phyloP scores from a whole-genome alignment of 1,140 invertebrate species.

The Vollenhovia emeryi region DNA sequence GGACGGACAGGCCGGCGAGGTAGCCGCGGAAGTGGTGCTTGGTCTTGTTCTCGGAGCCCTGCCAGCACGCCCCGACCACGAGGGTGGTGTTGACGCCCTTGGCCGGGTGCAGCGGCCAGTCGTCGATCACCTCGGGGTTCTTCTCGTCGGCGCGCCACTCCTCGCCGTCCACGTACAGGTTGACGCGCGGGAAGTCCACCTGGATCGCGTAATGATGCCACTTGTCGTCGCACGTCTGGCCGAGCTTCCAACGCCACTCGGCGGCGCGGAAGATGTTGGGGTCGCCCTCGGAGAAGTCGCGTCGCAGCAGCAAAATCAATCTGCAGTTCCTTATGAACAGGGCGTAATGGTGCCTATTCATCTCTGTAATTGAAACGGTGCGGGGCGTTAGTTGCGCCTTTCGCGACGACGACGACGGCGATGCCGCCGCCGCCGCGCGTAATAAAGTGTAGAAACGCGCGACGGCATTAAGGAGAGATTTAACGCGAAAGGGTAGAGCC shows the following conservation, averaged over 20 bases:
- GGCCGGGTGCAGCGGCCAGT: constrained; percentile 99
- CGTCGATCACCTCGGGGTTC: constrained; percentile 98
- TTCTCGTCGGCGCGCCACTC: constrained; percentile 91
- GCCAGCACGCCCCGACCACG: constrained; percentile 98
- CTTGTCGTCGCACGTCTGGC: constrained; percentile 97
- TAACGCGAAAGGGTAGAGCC: neutral
- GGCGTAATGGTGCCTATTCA: constrained; percentile 99
- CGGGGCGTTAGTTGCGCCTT: constrained; percentile 35
- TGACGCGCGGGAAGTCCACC: constrained; percentile 95
- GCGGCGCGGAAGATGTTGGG: constrained; percentile 98
- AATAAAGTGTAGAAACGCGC: constrained; percentile 33
- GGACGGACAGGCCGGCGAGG: constrained; percentile 93
- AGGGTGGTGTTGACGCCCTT: constrained; percentile 97
- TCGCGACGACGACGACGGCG: no score
- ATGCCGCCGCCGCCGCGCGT: neutral
- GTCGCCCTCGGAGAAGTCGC: constrained; percentile 96
- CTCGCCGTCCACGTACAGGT: constrained; percentile 96
- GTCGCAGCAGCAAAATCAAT: constrained; percentile 95
- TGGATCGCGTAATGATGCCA: constrained; percentile 99
- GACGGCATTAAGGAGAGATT: constrained; percentile 27
- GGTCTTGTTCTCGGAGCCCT: constrained; percentile 96
- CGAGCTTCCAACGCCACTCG: constrained; percentile 98
- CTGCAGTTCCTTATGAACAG: constrained; percentile 98
- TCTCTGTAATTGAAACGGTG: constrained; percentile 88
- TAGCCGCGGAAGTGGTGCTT: constrained; percentile 95